Conservation (phyloP, 1,140 invertebrate genomes). For the Dufourea novaeangliae region DNA sequence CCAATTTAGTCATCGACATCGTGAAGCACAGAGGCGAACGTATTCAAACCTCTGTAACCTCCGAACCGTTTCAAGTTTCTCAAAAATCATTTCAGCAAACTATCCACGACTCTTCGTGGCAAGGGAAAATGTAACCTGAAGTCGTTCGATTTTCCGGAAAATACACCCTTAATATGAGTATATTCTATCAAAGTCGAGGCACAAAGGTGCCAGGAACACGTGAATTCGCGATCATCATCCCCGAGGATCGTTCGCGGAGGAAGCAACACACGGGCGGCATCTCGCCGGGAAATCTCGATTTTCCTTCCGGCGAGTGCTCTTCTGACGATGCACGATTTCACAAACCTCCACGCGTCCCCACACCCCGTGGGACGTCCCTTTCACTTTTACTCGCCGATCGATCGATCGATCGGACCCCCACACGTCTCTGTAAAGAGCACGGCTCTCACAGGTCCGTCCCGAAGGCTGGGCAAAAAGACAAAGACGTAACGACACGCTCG, state of each 20-base stretch:
- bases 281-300: constrained; percentile 29
- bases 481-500: constrained; percentile 41
- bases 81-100: no score
- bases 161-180: background rate
- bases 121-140: no score
- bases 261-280: background rate
- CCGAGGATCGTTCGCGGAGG: background rate
- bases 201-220: background rate
- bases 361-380: constrained; percentile 49
- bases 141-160: background rate
- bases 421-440: constrained; percentile 53
- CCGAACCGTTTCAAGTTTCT: no score
- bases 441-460: constrained; percentile 45
- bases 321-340: constrained; percentile 47
- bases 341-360: constrained; percentile 18
- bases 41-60: no score
- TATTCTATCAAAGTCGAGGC: no score
- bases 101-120: no score
- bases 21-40: no score
- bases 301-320: background rate
- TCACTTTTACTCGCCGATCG: constrained; percentile 63
- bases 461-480: constrained; percentile 41
- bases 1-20: no score
- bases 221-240: background rate
- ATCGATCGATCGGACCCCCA: constrained; percentile 65